These are phyloP conservation scores for Physella acuta DNA, from an alignment of 1,140 invertebrate species.

Conservation along the genomic window DNA sequence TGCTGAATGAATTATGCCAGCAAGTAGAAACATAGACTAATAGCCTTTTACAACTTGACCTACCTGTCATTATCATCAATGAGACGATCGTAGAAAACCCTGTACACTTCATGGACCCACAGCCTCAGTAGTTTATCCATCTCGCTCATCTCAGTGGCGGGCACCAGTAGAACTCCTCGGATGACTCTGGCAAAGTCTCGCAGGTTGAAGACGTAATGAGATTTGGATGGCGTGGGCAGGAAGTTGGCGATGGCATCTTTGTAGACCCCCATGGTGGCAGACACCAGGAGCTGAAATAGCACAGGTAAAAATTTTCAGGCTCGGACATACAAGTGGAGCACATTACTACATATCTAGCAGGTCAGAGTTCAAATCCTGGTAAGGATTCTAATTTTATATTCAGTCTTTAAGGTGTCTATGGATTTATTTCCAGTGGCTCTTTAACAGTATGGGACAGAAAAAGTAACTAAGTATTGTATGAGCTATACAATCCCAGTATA, in stretches of 20 bases:
- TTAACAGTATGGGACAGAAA: too few relatives aligned
- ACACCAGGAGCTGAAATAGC: constrained; percentile 57
- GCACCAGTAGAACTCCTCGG: constrained; percentile 58
- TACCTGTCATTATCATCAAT: constrained; percentile 58
- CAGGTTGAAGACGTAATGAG: constrained; percentile 62
- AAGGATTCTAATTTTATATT: too few relatives aligned
- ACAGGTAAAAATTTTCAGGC: too few relatives aligned
- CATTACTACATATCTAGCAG: too few relatives aligned
- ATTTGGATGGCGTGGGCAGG: constrained; percentile 60
- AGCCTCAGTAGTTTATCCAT: constrained; percentile 57
- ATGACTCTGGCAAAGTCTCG: constrained; percentile 63
- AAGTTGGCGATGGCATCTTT: constrained; percentile 57
- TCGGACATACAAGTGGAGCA: too few relatives aligned
- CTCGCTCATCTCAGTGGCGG: constrained; percentile 52
- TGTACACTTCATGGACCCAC: constrained; percentile 61
- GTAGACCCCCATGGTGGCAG: constrained; percentile 60
- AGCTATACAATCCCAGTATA: too few relatives aligned
- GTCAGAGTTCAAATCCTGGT: too few relatives aligned
- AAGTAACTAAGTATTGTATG: too few relatives aligned
- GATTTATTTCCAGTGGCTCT: too few relatives aligned
- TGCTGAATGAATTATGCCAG: too few relatives aligned
- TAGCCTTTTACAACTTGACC: neutral
- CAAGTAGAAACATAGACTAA: too few relatives aligned
- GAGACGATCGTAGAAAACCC: constrained; percentile 61
- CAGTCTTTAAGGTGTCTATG: too few relatives aligned